Conservation (phyloP, 2,797 vertebrate species). For the Parambassis ranga region DNA sequence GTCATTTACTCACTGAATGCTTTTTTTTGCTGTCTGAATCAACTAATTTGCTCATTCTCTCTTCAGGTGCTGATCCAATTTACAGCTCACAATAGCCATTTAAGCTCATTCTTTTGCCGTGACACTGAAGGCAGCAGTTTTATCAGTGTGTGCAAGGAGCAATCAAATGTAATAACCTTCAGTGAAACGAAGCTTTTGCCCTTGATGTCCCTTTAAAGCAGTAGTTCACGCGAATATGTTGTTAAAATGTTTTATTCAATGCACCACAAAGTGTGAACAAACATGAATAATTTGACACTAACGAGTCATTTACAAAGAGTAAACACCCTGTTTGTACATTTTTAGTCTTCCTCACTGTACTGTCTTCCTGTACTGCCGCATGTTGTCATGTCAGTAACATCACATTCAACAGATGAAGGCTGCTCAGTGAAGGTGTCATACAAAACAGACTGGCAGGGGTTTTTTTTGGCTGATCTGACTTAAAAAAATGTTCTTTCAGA, state of each 20-base stretch:
- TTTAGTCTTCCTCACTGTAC: neutral
- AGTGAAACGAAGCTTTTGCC: no score
- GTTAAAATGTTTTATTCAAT: constrained; percentile 53
- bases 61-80: neutral
- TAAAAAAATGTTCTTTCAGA: neutral
- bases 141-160: no score
- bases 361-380: neutral
- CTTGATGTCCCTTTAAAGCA: no score
- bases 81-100: no score
- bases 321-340: constrained; percentile 17
- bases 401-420: constrained; percentile 1
- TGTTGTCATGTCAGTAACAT: neutral
- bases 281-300: constrained; percentile 22
- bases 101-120: no score
- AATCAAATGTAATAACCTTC: no score
- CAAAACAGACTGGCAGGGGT: neutral
- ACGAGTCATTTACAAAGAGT: constrained; percentile 14
- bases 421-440: neutral
- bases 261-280: constrained; percentile 9
- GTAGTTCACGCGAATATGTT: neutral
- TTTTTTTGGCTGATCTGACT: no score
- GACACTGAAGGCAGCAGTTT: no score
- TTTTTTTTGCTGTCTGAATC: neutral
- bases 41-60: neutral
- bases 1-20: neutral